phyloP scores from a whole-genome alignment of 2,888 invertebrate genomes.

The Drosophila meridiana region DNA sequence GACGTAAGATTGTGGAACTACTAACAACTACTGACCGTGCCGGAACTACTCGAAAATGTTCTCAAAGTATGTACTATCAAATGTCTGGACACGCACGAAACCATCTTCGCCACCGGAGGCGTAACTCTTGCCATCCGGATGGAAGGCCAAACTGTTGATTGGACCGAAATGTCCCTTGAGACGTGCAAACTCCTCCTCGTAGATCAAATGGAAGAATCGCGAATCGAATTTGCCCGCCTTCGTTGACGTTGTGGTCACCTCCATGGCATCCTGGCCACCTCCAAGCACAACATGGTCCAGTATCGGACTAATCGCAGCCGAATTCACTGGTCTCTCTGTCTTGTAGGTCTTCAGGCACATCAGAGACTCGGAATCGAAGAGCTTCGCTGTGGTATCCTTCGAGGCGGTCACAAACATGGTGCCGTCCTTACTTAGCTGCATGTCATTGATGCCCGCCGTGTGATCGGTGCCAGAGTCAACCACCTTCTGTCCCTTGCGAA shows the following conservation, averaged over 20 bases:
- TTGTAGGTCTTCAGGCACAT: constrained; percentile 97
- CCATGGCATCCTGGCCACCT: constrained; percentile 99
- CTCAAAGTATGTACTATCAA: constrained; percentile 98
- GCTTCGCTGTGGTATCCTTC: constrained; percentile 97
- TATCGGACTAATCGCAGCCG: constrained; percentile 98
- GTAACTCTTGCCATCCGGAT: constrained; percentile 98
- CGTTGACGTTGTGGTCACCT: constrained; percentile 97
- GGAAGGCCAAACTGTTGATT: constrained; percentile 98
- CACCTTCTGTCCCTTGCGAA: constrained; percentile 93
- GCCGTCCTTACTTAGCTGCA: constrained; percentile 96
- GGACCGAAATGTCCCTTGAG: constrained; percentile 99
- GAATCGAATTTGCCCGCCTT: constrained; percentile 98
- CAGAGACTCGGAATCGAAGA: constrained; percentile 95
- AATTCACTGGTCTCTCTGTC: constrained; percentile 99
- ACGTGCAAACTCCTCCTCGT: constrained; percentile 98
- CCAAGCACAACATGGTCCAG: constrained; percentile 98
- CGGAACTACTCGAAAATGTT: constrained; percentile 78
- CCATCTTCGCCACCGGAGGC: constrained; percentile 99
- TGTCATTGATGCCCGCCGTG: constrained; percentile 95
- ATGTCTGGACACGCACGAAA: constrained; percentile 97
- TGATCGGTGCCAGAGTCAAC: constrained; percentile 93
- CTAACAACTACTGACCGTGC: constrained; percentile 41
- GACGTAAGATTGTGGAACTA: constrained; percentile 42
- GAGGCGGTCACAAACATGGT: constrained; percentile 99
- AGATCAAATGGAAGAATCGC: constrained; percentile 96